Conservation (phyloP, 2,797 vertebrate genomes). For the Intellagama lesueurii region DNA sequence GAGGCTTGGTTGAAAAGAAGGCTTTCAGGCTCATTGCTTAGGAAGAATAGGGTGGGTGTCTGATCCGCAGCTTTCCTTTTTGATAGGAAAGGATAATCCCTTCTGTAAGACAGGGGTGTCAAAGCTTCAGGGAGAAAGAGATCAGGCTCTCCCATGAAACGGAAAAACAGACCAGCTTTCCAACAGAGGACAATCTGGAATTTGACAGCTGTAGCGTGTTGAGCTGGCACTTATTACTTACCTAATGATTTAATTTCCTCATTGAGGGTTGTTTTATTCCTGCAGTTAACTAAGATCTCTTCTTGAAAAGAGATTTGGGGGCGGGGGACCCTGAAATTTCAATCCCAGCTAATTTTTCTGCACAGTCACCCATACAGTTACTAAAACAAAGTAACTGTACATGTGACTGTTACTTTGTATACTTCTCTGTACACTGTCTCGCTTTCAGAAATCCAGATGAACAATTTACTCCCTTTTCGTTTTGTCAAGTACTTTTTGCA, state of each 20-base stretch:
- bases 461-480: not conserved
- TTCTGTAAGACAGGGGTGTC: slow-evolving; percentile 71
- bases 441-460: not conserved
- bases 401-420: not conserved
- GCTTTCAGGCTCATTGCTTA: slow-evolving; percentile 71
- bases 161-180: slow-evolving; percentile 51
- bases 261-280: slow-evolving; percentile 24
- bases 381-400: too few species aligned
- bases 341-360: not conserved
- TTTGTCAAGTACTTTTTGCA: not conserved
- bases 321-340: not conserved
- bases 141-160: slow-evolving; percentile 62
- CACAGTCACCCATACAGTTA: not conserved
- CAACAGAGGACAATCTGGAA: slow-evolving; percentile 53
- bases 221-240: slow-evolving; percentile 49
- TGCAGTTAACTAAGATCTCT: not conserved
- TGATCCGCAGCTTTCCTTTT: slow-evolving; percentile 74
- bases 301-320: not conserved
- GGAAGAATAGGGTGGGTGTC: slow-evolving; percentile 70
- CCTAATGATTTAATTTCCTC: slow-evolving; percentile 64
- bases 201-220: slow-evolving; percentile 53
- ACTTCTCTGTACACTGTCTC: not conserved
- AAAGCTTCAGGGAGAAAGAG: slow-evolving; percentile 70
- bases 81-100: slow-evolving; percentile 76
- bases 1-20: slow-evolving; percentile 65